Evolutionary conservation across 2,797 vertebrate genomes (phyloP).

Genomic region (Dermochelys coriacea): DNA sequence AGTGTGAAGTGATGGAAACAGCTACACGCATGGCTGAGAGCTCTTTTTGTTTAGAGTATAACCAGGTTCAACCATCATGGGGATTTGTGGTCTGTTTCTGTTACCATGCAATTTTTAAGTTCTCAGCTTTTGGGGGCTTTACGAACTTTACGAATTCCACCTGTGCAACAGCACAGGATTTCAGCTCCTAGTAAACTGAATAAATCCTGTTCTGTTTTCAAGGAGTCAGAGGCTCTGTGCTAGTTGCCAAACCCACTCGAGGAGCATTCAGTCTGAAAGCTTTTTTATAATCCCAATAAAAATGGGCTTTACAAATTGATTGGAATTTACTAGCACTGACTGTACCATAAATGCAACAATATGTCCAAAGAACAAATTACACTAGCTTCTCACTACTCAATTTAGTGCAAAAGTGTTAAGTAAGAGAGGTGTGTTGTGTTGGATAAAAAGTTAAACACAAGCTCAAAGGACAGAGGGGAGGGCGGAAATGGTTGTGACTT

Average conservation of each 20-base stretch:
- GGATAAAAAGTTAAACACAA: not conserved
- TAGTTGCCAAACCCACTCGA: not conserved
- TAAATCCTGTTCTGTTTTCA: constrained; percentile 2
- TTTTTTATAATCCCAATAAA: not conserved
- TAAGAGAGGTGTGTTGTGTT: not conserved
- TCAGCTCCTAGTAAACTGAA: not conserved
- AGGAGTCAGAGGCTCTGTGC: not conserved
- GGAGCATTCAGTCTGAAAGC: not conserved
- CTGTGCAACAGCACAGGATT: not conserved
- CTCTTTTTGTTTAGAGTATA: not conserved
- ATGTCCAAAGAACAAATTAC: not conserved
- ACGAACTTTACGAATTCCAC: not conserved
- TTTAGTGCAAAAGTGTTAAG: not conserved
- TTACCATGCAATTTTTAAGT: not conserved
- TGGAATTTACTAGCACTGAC: accelerated
- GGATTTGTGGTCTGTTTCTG: not conserved
- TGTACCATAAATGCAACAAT: not conserved
- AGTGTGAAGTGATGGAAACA: not conserved
- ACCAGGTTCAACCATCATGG: not conserved
- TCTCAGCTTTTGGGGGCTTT: not conserved
- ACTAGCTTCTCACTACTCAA: too few relatives aligned
- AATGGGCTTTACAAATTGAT: not conserved
- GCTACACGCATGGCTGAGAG: not conserved
- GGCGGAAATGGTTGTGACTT: not conserved
- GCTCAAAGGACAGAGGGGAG: not conserved